These are phyloP conservation scores for Tyto alba DNA, from an alignment of 2,113 vertebrate species.

Conservation along the genomic window DNA sequence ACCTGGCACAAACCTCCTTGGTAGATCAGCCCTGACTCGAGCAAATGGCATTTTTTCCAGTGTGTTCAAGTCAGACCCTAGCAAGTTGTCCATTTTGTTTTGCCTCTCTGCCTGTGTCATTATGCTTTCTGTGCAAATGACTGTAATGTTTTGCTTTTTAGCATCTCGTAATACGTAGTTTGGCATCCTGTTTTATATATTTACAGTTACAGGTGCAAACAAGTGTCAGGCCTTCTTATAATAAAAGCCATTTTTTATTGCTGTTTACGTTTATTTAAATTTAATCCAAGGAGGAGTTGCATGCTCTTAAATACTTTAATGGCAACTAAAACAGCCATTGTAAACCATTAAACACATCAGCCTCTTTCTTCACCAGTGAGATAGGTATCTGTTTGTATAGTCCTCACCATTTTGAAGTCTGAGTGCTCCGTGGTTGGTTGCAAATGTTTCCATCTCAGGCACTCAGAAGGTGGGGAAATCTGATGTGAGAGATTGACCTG, in stretches of 20 bases:
- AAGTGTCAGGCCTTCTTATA: background rate
- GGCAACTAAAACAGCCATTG: background rate
- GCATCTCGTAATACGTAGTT: background rate
- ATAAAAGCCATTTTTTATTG: background rate
- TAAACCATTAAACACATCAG: background rate
- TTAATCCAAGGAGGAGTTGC: background rate
- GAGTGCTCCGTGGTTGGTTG: background rate
- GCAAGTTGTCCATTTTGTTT: slow-evolving; percentile 50
- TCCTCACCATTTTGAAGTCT: background rate
- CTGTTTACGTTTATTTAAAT: background rate
- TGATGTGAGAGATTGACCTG: background rate
- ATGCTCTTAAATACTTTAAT: background rate
- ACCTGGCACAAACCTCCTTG: background rate
- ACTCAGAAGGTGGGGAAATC: background rate
- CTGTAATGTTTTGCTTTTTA: background rate
- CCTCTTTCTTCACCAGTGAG: background rate
- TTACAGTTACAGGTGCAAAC: background rate
- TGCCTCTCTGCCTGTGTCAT: background rate
- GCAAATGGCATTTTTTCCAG: background rate
- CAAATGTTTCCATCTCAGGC: background rate
- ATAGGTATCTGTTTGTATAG: background rate
- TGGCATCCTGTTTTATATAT: background rate
- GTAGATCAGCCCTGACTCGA: background rate
- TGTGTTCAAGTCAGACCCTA: background rate
- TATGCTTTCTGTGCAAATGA: background rate